Conservation (phyloP, 2,113 vertebrate genomes). For the Nycticebus coucang region DNA sequence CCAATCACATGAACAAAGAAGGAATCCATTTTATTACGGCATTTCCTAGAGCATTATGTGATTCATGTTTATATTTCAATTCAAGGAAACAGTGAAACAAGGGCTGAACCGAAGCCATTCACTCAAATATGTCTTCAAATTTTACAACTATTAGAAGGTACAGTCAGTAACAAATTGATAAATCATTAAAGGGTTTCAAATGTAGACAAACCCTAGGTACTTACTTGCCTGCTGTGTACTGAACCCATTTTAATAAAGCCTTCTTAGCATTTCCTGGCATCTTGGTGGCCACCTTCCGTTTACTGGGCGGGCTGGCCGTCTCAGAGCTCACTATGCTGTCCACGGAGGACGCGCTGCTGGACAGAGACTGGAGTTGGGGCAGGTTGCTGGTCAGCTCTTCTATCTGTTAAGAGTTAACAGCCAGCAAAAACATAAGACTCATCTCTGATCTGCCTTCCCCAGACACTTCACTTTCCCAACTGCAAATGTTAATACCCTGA, state of each 20-base stretch:
- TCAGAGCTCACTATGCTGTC: constrained; percentile 94
- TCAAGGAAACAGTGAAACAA: not conserved
- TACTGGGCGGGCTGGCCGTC: constrained; percentile 93
- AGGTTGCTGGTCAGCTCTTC: constrained; percentile 97
- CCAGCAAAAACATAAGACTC: not conserved
- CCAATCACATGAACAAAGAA: not conserved
- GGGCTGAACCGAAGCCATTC: not conserved
- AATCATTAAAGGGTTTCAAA: not conserved
- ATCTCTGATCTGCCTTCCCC: not conserved
- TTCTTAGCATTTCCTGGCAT: constrained; percentile 94
- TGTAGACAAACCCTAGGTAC: constrained; percentile 46
- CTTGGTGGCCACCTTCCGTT: constrained; percentile 92
- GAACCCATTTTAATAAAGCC: constrained; percentile 96
- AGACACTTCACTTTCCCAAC: not conserved
- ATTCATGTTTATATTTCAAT: not conserved
- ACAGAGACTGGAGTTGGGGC: constrained; percentile 90
- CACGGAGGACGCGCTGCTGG: constrained; percentile 93
- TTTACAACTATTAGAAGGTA: not conserved
- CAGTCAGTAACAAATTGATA: not conserved
- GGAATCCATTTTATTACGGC: not conserved
- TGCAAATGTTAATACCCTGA: not conserved
- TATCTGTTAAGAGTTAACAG: constrained; percentile 85
- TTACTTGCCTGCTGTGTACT: constrained; percentile 95
- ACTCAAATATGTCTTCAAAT: not conserved
- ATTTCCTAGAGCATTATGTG: not conserved